Conservation (phyloP, 2,797 vertebrate species). For the Sebastes vulpes region DNA sequence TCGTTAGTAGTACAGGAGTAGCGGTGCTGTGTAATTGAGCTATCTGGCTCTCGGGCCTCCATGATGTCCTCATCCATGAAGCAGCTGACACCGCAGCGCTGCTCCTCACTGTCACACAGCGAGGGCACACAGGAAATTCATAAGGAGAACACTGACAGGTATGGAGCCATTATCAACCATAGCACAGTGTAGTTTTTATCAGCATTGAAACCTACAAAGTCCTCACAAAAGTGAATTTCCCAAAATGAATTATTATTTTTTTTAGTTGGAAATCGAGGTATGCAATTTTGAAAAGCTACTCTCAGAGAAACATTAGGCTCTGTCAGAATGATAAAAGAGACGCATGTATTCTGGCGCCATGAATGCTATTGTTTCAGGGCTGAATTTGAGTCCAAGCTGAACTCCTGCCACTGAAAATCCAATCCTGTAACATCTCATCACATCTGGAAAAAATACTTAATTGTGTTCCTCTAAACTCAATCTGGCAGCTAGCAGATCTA, state of each 20-base stretch:
- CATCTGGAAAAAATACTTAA: conserved; percentile 73
- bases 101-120: conserved; percentile 60
- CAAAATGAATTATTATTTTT: neutral
- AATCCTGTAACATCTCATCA: conserved; percentile 62
- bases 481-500: conserved; percentile 69
- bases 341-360: conserved; percentile 7
- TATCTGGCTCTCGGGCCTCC: conserved; percentile 66
- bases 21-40: conserved; percentile 73
- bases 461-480: conserved; percentile 72
- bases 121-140: conserved; percentile 58
- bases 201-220: conserved; percentile 10
- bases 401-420: conserved; percentile 38
- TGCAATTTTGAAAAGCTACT: conserved; percentile 7
- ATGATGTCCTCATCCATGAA: conserved; percentile 78
- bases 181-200: neutral
- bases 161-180: conserved; percentile 54
- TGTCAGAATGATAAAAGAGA: conserved; percentile 30
- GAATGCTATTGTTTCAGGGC: conserved; percentile 21
- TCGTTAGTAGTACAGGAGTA: conserved; percentile 72
- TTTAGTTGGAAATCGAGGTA: neutral
- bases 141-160: conserved; percentile 58
- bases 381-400: conserved; percentile 21
- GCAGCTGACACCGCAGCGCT: conserved; percentile 62
- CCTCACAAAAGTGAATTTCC: conserved; percentile 1
- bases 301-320: neutral